phyloP scores from a whole-genome alignment of 2,113 vertebrate species.

The Cephalopterus ornatus region DNA sequence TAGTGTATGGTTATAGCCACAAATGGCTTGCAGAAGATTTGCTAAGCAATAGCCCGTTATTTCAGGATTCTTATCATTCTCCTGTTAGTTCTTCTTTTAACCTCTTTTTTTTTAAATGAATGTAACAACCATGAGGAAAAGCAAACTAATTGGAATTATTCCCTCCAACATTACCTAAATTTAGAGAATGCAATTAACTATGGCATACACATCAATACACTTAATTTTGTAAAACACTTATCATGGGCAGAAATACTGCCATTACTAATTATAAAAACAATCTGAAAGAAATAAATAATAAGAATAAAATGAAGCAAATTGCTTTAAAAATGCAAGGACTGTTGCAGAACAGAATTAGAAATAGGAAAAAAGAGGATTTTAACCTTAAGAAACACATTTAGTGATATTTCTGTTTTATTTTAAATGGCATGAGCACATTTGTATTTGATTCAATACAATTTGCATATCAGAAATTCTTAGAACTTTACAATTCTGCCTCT shows the following conservation, averaged over 20 bases:
- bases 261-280: constrained; percentile 24
- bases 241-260: constrained; percentile 2
- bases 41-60: not conserved
- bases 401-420: not conserved
- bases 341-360: not conserved
- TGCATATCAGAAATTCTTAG: not conserved
- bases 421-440: not conserved
- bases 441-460: not conserved
- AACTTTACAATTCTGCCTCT: not conserved
- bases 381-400: not conserved
- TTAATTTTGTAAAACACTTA: constrained; percentile 12
- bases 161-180: constrained; percentile 18
- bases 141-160: constrained; percentile 41
- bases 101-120: not conserved
- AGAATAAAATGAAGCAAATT: not conserved
- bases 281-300: constrained; percentile 22
- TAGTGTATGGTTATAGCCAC: not conserved
- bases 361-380: not conserved
- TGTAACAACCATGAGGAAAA: constrained; percentile 2
- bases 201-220: not conserved
- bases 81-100: not conserved
- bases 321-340: not conserved
- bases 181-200: constrained; percentile 48
- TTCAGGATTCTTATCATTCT: not conserved
- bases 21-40: not conserved